Evolutionary conservation across 2,797 vertebrate species (phyloP), one percentile per base, ranked within the genome.

Genomic region (Sternarchorhynchus goeldii): DNA sequence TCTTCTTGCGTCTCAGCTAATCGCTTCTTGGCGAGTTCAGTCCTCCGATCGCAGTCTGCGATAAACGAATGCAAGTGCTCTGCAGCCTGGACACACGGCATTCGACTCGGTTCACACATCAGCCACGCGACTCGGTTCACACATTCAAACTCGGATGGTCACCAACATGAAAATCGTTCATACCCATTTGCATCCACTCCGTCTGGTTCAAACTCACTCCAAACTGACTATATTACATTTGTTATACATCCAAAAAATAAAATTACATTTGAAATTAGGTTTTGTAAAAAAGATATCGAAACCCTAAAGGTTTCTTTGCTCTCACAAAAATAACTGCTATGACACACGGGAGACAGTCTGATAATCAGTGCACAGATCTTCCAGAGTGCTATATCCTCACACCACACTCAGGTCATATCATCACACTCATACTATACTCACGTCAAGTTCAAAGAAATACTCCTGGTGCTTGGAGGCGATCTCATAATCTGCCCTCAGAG

Each of bases 1-100:
- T 99, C 97, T 87, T 99, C 96, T 86, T 99, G 97, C 3, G 97
- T 99, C 91, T 99, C 97, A 20, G 95, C 96, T 79, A 99, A 91
- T 85, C 97, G 94, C 90, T 98, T 99, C 89, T 99, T 99, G 53
- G 97, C 96, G 82, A 99, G 92, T 89, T 99, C 97, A 34, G 97
- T 99, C 88, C 96, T 94, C 84, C 96, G 90, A 87, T 99, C 97
- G 45, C 97, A 99, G 89, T 99, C 97, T 6, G 96, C 96, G 55
- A 99, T 99, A 87, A 99, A 99, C 34, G 97, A 97, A 89, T 99
- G 96, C 86, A 99, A 93, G 87, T 99, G 97, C 87, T 99, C 97
- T 71, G 96, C 94, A 76, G 97, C 97, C 97, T 99, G 78, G 18
- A 77, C 0, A 31, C 1, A 3, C 59, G 45, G 7, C 20, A 25